Base-by-base conservation (phyloP, 2,888 invertebrate genomes). In the Chrysolina oricalcia region DNA sequence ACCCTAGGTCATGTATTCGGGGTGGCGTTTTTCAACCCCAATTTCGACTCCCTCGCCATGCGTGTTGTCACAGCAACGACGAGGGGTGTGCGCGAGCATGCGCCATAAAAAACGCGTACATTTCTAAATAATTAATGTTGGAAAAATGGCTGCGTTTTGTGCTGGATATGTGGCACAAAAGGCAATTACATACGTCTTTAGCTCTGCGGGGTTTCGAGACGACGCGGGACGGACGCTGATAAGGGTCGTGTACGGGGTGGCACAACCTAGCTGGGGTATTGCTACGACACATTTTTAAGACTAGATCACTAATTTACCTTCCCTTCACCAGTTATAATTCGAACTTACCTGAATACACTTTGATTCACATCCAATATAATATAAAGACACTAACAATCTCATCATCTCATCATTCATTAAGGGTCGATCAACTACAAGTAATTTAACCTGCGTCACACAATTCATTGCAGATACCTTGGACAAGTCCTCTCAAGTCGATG, bases 71-170 rank as follows among this genome's bases (percentile, higher is more conserved):
- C 72, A 78, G 76, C 80, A 78, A 78, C 78, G 66, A 64, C 35
- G 71, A 76, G 75, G 75, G 75, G 78, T 70, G 72, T 73, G 50
- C 46, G 71, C 70, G 70, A 35, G 70, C 76, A 69, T 73, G 75
- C 77, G 77, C 77, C 59, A 15, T 66, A 70, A 70, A 74, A 73
- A 74, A 74, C 66, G 23, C 73, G 50, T 73, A 72, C 72, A 64
- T 73, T 71, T 59, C 68, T 74, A 72, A 74, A 77, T 77, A 77
- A 77, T 77, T 72, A 72, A 74, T 72, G 70, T 74, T 66, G 68
- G 65, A 74, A 77, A 77, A 77, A 77, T 77, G 77, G 77, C 74
- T 67, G 77, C 77, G 74, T 74, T 77, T 74, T 77, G 66, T 63
- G 70, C 63, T 48, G 50, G 66, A 62, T 70, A 48, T 73, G 50